Conservation (phyloP, 2,113 vertebrate species). For the Hymenochirus boettgeri region DNA sequence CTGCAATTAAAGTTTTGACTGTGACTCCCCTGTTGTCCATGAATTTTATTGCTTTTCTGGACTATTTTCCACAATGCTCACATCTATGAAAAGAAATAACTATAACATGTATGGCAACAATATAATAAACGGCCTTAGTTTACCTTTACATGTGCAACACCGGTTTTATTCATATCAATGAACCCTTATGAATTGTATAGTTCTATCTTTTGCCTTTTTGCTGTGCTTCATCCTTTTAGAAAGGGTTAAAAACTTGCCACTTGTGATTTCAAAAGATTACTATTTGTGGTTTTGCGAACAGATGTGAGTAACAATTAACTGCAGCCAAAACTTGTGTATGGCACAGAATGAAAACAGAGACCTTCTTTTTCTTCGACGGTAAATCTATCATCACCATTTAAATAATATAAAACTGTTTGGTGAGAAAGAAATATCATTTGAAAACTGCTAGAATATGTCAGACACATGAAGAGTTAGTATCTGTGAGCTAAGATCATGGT, state of each 20-base stretch:
- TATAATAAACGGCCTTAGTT: too few species aligned
- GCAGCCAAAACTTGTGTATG: constrained; percentile 46
- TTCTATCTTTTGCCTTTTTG: too few species aligned
- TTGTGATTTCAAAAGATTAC: constrained; percentile 14
- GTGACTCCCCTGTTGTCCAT: too few species aligned
- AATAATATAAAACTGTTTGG: constrained; percentile 53
- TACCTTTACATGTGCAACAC: too few species aligned
- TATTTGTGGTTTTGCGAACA: constrained; percentile 53
- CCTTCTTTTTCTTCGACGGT: constrained; percentile 46
- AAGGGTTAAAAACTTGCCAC: constrained; percentile 9
- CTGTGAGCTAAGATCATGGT: constrained; percentile 48
- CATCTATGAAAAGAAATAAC: too few species aligned
- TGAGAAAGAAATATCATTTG: constrained; percentile 54
- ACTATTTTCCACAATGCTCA: too few species aligned
- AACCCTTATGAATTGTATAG: too few species aligned
- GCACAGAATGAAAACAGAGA: constrained; percentile 51
- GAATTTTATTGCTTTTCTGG: too few species aligned
- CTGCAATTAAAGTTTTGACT: too few species aligned
- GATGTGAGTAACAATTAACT: constrained; percentile 56
- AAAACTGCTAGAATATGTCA: constrained; percentile 52
- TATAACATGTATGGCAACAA: too few species aligned
- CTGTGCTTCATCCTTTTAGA: too few species aligned
- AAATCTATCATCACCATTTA: constrained; percentile 61
- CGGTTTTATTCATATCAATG: too few species aligned
- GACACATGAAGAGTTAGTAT: constrained; percentile 54